Evolutionary conservation across 2,113 vertebrate species (phyloP), one percentile per base, ranked within the genome.

Genomic region (Paratilapia polleni): DNA sequence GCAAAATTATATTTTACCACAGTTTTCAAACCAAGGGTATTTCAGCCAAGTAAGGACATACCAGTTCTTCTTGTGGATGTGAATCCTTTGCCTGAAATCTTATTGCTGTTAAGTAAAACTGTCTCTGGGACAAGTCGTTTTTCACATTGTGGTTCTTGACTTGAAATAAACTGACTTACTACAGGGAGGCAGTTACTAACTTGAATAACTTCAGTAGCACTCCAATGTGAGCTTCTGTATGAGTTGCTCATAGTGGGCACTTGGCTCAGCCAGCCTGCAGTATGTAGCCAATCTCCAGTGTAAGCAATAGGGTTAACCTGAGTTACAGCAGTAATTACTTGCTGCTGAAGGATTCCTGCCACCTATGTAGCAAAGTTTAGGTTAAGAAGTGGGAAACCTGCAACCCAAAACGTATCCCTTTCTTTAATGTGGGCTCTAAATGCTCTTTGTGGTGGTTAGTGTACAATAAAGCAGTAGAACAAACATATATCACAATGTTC

Each of bases 321-420:
- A 75, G 77, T 85, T 83, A 86, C 62, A 80, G 77, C 83, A 68
- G 68, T 93, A 93, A 94, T 92, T 85, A 87, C 78, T 20, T 83
- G 88, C 86, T 84, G 90, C 87, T 94, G 91, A 94, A 88, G 54
- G 92, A 94, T 91, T 84, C 74, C 75, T 70, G 80, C 91, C 83
- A 91, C 84, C 88, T 87, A 80, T 89, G 80, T 82, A 24, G 87
- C 52, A 4, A 70, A 79, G 81, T 66, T 80, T 77, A 82, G 77
- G 62, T 80, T 56, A 54, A 89, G 66, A 81, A 54, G 47, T 78
- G 22, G 79, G 63, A 75, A 81, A 86, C 85, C 56, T 86, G 81
- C 86, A 84, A 86, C 41, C 61, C 68, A 63, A 81, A 82, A 36
- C 60, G 14, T 24, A 56, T 80, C 56, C 14, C 43, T 31, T 1